Percentiles rank a stretch among this genome's conserved stretches.
Evolutionary conservation across 2,113 vertebrate genomes (phyloP).

Genomic region (Eretmochelys imbricata): DNA sequence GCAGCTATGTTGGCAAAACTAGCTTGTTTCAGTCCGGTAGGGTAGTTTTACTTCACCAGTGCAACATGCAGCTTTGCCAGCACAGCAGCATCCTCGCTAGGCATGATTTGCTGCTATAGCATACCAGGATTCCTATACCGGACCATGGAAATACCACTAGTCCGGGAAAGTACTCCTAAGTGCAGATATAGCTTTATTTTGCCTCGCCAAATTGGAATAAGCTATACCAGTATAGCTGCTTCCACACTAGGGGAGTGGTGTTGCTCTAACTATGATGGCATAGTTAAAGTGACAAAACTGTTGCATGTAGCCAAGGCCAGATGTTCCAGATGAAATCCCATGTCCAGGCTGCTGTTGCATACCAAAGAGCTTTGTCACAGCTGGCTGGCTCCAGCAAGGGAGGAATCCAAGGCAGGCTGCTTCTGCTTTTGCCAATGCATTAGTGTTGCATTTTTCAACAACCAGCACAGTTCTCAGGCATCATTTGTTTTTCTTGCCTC

Average conservation of each 20-base stretch:
- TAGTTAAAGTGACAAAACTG: background rate
- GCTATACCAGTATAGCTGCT: background rate
- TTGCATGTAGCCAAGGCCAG: background rate
- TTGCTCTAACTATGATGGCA: background rate
- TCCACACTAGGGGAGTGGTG: accelerated
- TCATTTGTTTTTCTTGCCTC: background rate
- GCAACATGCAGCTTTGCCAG: background rate
- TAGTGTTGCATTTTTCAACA: accelerated
- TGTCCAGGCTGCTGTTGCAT: background rate
- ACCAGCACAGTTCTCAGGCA: background rate
- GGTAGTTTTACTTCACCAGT: background rate
- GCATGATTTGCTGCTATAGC: background rate
- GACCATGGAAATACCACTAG: background rate
- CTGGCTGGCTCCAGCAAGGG: background rate
- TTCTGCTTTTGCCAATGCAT: background rate
- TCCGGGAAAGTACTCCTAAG: background rate
- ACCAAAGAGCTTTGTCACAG: background rate
- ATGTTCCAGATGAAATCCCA: background rate
- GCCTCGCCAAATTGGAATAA: background rate
- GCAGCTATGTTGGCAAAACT: background rate
- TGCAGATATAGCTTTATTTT: background rate
- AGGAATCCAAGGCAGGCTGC: background rate
- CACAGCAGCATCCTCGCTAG: background rate
- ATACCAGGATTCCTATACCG: background rate
- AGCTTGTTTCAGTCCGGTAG: background rate